Conservation (phyloP, 1,140 invertebrate species). For the Heliothis subflexa region DNA sequence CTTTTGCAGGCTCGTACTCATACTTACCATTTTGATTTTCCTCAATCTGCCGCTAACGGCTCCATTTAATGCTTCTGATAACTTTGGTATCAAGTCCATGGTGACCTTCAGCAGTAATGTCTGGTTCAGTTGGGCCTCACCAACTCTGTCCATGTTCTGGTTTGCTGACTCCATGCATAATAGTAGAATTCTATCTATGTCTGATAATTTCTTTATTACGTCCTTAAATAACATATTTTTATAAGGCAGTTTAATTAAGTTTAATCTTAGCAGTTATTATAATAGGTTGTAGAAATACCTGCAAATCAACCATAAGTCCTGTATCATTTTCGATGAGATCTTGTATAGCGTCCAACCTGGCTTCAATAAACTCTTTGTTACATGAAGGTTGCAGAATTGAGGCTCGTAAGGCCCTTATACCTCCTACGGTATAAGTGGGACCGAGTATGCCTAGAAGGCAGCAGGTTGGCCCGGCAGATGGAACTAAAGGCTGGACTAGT, state of each 20-base stretch:
- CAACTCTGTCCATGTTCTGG: constrained; percentile 86
- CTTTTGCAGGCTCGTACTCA: not conserved
- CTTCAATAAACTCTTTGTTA: constrained; percentile 88
- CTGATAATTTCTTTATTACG: constrained; percentile 80
- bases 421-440: constrained; percentile 92
- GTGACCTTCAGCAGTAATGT: constrained; percentile 92
- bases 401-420: constrained; percentile 91
- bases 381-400: constrained; percentile 94
- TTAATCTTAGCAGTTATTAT: not conserved
- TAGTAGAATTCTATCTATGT: constrained; percentile 86
- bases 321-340: constrained; percentile 90
- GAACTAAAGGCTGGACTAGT: constrained; percentile 87
- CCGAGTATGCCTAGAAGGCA: constrained; percentile 92
- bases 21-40: constrained; percentile 87
- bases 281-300: constrained; percentile 61
- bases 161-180: constrained; percentile 85
- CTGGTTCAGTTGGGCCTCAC: constrained; percentile 93
- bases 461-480: constrained; percentile 76
- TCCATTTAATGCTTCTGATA: constrained; percentile 87
- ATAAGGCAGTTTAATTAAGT: not conserved
- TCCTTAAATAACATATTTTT: too few species aligned
- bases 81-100: constrained; percentile 90
- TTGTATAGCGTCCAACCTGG: constrained; percentile 90
- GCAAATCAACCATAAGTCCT: constrained; percentile 86
- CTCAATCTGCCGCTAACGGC: constrained; percentile 88